Percentiles rank a stretch among this genome's conserved stretches.
These are phyloP conservation scores for Rhorus exstirpatorius DNA, from an alignment of 2,888 invertebrate genomes.

Conservation along the genomic window DNA sequence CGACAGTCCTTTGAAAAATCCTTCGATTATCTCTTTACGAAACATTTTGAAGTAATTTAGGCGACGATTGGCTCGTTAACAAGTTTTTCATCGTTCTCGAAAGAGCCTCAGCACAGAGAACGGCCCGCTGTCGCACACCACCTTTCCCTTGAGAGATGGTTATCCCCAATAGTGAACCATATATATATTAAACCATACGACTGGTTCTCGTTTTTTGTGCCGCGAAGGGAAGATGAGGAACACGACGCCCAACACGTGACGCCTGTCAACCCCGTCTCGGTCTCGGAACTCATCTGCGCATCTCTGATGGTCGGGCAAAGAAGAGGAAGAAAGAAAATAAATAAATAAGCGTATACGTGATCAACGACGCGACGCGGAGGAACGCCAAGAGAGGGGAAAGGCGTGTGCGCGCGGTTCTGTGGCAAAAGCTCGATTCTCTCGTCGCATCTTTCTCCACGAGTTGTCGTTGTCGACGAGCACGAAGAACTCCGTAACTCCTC, in stretches of 20 bases:
- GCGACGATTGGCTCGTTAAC: conserved; percentile 79
- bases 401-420: conserved; percentile 38
- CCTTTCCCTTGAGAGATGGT: conserved; percentile 3
- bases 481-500: conserved; percentile 41
- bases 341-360: conserved; percentile 67
- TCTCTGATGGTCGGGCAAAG: conserved; percentile 5
- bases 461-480: not conserved
- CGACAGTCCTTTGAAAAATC: conserved; percentile 22
- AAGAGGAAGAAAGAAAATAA: conserved; percentile 7
- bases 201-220: conserved; percentile 49
- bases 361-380: conserved; percentile 70
- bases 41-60: conserved; percentile 71
- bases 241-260: conserved; percentile 71
- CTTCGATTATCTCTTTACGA: conserved; percentile 24
- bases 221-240: conserved; percentile 13
- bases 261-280: conserved; percentile 72
- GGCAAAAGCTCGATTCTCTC: conserved; percentile 13
- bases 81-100: conserved; percentile 75
- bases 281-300: conserved; percentile 43
- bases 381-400: conserved; percentile 9
- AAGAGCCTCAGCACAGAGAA: conserved; percentile 1
- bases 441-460: not conserved
- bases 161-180: not conserved
- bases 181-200: conserved; percentile 1
- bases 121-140: not conserved